Evolutionary conservation across 2,113 vertebrate species (phyloP).

Genomic region (Proterorhinus semilunaris): DNA sequence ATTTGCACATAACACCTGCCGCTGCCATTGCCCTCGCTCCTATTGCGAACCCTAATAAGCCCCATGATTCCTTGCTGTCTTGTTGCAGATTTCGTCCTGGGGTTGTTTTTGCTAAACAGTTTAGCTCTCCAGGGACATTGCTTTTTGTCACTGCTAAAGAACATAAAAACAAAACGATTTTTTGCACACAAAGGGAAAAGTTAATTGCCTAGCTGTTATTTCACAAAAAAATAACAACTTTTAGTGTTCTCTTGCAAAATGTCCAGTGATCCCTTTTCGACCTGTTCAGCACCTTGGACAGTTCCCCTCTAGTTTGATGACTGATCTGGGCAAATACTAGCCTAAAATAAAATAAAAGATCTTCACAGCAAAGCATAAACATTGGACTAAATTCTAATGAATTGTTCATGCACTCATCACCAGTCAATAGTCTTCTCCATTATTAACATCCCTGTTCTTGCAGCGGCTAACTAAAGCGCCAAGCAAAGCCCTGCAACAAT

Average conservation of each 20-base stretch:
- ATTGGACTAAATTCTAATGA: conserved; percentile 13
- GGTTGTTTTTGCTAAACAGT: conserved; percentile 64
- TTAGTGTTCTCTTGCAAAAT: too few relatives aligned
- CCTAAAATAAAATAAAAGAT: conserved; percentile 1
- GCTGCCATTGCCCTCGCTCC: conserved; percentile 41
- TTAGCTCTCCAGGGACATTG: conserved; percentile 41
- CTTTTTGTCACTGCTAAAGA: conserved; percentile 9
- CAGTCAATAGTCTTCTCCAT: conserved; percentile 40
- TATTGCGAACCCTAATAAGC: conserved; percentile 54
- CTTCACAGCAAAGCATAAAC: conserved; percentile 9
- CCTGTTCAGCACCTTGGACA: conserved; percentile 72
- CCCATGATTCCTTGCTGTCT: conserved; percentile 54
- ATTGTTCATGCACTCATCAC: not conserved
- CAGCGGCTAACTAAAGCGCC: conserved; percentile 10
- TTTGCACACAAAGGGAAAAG: too few relatives aligned
- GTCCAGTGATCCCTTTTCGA: too few relatives aligned
- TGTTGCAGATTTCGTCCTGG: conserved; percentile 58
- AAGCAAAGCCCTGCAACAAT: conserved; percentile 30
- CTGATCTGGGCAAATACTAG: not conserved
- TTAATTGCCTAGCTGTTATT: too few relatives aligned
- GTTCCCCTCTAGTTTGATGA: conserved; percentile 37
- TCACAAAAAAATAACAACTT: too few relatives aligned
- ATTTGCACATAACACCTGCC: conserved; percentile 37
- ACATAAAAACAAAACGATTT: too few relatives aligned
- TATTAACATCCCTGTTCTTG: conserved; percentile 39